Evolutionary conservation across 2,113 vertebrate genomes (phyloP).

Genomic region (Myotis lucifugus): DNA sequence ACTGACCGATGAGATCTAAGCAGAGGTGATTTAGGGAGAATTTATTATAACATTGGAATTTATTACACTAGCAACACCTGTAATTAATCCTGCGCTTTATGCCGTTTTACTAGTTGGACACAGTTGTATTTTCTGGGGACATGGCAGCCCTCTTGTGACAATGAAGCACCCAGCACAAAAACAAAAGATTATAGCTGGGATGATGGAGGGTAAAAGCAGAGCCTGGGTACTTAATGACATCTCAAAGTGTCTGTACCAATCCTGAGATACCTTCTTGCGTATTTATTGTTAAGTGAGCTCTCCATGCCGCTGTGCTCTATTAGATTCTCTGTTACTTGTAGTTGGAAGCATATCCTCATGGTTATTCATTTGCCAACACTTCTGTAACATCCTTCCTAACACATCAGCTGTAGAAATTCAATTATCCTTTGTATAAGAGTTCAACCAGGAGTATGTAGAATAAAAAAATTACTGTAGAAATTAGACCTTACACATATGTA

Average conservation of each 20-base stretch:
- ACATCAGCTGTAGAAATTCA: not conserved
- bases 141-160: not conserved
- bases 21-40: not conserved
- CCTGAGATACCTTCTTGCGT: not conserved
- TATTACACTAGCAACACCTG: not conserved
- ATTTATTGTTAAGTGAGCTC: not conserved
- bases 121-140: not conserved
- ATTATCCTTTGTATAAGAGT: not conserved
- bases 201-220: not conserved
- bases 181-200: not conserved
- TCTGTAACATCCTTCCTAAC: not conserved
- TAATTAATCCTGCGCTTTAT: not conserved
- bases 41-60: not conserved
- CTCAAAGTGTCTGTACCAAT: not conserved
- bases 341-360: not conserved
- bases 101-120: not conserved
- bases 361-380: rapidly evolving
- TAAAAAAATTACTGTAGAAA: not conserved
- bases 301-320: not conserved
- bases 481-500: not conserved
- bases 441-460: not conserved
- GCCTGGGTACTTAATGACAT: not conserved
- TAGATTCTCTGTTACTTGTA: not conserved
- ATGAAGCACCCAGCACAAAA: not conserved
- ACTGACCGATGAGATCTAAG: not conserved